phyloP scores from a whole-genome alignment of 2,888 invertebrate species.

The Drosophila trichaetosa region DNA sequence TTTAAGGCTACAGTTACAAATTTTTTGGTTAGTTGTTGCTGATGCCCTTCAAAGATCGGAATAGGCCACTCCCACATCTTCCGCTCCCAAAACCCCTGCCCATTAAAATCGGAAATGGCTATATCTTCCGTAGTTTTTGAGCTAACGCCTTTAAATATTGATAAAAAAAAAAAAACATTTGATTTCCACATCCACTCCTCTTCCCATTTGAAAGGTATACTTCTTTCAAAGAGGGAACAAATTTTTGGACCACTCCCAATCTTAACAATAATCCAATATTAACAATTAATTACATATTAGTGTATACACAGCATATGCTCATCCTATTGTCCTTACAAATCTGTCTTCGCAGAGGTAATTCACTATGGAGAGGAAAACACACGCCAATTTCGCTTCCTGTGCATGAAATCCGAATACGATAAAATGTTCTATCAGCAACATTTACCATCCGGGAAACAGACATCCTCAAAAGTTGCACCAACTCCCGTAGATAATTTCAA shows the following conservation, averaged over 20 bases:
- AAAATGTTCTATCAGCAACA: conserved; percentile 85
- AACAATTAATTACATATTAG: not conserved
- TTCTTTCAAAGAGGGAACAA: not conserved
- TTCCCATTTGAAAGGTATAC: not conserved
- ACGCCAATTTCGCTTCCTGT: conserved; percentile 83
- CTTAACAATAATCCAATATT: not conserved
- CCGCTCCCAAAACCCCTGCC: fast-evolving
- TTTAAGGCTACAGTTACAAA: not conserved
- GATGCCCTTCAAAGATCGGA: not conserved
- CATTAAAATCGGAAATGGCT: not conserved
- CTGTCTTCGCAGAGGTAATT: conserved; percentile 68
- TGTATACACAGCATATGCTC: not conserved
- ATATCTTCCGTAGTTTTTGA: not conserved
- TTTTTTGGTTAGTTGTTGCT: not conserved
- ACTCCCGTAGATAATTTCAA: conserved; percentile 23
- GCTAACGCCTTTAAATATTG: not conserved
- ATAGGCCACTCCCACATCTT: not conserved
- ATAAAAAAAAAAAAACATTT: not conserved
- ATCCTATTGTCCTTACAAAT: not conserved
- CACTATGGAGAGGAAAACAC: conserved; percentile 84
- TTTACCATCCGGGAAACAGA: conserved; percentile 51
- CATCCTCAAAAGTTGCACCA: conserved; percentile 28
- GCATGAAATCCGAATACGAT: conserved; percentile 85
- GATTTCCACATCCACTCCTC: not conserved
- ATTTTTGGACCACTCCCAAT: not conserved